Base-by-base conservation (phyloP, 2,797 vertebrate species). In the Sebastes diaconus region DNA sequence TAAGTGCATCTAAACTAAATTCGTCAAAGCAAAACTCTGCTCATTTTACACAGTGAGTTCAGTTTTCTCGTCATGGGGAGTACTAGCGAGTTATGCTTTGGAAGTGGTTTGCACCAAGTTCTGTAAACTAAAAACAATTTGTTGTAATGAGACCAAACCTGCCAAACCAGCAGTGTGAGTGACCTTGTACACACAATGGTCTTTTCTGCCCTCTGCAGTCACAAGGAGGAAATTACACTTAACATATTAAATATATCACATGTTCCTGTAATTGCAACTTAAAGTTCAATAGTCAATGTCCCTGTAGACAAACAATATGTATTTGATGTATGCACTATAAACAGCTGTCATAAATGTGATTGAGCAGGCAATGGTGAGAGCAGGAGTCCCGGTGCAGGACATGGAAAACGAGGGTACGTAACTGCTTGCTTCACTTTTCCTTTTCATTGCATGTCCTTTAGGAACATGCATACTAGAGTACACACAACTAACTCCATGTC, bases 321-420 rank as follows among this genome's bases (percentile, higher is more conserved):
- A 18, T 57, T 22, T 24, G 3, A 22, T 42, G 10, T 4, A 14
- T 7, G 3, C 8, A 60, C 29, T 11, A 27, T 18, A 22, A 66
- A 32, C 73, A 25, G 22, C 55, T 64, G 25, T 27, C 36, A 34
- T 60, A 14, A 65, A 16, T 64, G 12, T 75, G 54, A 46, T 12
- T 67, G 36, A 72, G 68, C 67, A 92, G 91, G 90, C 88, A 22
- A 79, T 75, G 60, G 55, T 78, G 66, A 84, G 85, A 85, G 86
- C 89, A 18, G 91, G 88, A 29, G 63, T 90, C n/a, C 78, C 57
- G 8, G 18, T 5, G 6, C 67, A 63, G 11, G 70, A 32, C 13
- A 30, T 86, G 55, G 83, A 87, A 66, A 86, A 81, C 16, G 73
- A 42, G 13, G 66, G 69, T 67, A n/a, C 8, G 50, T 54, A n/a